Evolutionary conservation across 2,888 invertebrate genomes (phyloP).

Genomic region (Herminia tarsipennalis): DNA sequence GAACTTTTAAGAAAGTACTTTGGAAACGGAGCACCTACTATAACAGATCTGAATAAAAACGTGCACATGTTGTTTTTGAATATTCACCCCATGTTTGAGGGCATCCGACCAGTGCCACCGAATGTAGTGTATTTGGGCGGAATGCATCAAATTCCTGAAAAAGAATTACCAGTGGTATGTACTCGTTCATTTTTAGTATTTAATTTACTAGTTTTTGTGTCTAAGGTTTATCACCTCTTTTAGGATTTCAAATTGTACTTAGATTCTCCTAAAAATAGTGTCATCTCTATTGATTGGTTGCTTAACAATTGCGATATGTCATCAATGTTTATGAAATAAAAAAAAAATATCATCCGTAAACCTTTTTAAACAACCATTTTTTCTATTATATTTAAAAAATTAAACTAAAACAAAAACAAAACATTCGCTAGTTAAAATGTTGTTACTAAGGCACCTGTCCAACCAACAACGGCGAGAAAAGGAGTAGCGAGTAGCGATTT

Average conservation of each 20-base stretch:
- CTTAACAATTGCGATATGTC: no score
- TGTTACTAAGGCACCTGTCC: no score
- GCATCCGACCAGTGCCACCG: slow-evolving; percentile 50
- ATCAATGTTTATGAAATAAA: no score
- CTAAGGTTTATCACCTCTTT: slow-evolving; percentile 13
- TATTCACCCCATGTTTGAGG: slow-evolving; percentile 54
- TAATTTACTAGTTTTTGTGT: neutral
- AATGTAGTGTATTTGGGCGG: slow-evolving; percentile 56
- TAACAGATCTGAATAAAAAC: slow-evolving; percentile 30
- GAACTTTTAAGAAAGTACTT: slow-evolving; percentile 32
- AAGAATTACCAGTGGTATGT: slow-evolving; percentile 46
- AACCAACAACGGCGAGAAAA: no score
- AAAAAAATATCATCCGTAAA: no score
- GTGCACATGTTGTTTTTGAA: slow-evolving; percentile 55
- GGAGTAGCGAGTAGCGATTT: no score
- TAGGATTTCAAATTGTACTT: slow-evolving; percentile 63
- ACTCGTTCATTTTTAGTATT: neutral
- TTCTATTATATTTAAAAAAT: no score
- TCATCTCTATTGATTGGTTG: slow-evolving; percentile 57
- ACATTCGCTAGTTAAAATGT: no score
- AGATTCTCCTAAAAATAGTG: slow-evolving; percentile 62
- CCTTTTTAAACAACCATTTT: no score
- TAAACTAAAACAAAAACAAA: no score
- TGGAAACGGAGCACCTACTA: slow-evolving; percentile 33
- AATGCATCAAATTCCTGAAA: slow-evolving; percentile 46